Conservation (phyloP, 2,797 vertebrate genomes). For the Muscicapa comitata region DNA sequence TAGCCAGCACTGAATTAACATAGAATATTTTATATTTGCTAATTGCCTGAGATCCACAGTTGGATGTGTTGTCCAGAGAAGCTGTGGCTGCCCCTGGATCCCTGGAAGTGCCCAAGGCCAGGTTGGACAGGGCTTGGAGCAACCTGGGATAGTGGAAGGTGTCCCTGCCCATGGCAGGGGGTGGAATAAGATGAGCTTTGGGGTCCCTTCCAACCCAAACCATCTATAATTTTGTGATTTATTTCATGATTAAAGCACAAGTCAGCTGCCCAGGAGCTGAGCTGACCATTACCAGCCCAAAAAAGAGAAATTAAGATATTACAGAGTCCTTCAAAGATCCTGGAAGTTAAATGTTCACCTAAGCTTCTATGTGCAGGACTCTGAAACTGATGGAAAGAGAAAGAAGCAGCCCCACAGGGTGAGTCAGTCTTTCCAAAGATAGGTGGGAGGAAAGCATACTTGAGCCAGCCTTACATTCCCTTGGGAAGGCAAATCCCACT, state of each 20-base stretch:
- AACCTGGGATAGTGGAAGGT: rapidly evolving
- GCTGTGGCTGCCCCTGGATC: neutral
- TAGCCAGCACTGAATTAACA: neutral
- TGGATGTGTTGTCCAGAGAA: neutral
- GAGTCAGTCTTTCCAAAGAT: neutral
- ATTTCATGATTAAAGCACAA: neutral
- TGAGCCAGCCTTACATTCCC: neutral
- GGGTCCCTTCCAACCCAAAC: neutral
- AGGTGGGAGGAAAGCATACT: neutral
- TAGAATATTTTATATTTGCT: neutral
- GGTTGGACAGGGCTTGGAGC: rapidly evolving
- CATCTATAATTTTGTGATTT: neutral
- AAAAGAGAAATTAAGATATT: neutral
- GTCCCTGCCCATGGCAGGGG: rapidly evolving
- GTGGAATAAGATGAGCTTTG: neutral
- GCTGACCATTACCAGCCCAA: neutral
- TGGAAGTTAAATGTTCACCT: neutral
- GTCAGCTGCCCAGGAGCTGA: neutral
- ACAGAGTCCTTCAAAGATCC: neutral
- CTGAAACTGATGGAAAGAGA: neutral
- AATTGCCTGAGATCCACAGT: neutral
- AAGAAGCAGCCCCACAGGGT: neutral
- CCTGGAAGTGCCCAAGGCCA: neutral
- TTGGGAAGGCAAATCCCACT: neutral
- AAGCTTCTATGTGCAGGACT: neutral